phyloP scores from a whole-genome alignment of 2,888 invertebrate genomes.

The Minunthozetes semirufus region DNA sequence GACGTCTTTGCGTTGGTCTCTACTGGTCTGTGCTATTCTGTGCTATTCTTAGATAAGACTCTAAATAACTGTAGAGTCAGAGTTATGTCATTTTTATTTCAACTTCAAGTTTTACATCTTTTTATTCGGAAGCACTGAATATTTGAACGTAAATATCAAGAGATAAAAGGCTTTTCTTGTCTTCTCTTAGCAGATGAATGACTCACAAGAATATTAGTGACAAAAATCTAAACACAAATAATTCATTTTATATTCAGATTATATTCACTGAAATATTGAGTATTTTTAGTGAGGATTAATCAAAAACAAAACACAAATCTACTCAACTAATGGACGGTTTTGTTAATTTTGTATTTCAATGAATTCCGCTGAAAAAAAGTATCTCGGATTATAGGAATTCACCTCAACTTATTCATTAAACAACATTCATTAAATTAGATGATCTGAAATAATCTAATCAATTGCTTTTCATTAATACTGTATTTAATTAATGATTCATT shows the following conservation, averaged over 20 bases:
- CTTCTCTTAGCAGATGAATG: conserved; percentile 7
- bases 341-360: too few relatives aligned
- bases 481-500: too few relatives aligned
- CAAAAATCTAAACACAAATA: conserved; percentile 7
- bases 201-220: background rate
- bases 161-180: conserved; percentile 26
- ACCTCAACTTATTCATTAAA: too few relatives aligned
- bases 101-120: background rate
- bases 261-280: too few relatives aligned
- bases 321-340: too few relatives aligned
- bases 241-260: background rate
- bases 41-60: background rate
- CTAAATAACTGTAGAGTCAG: background rate
- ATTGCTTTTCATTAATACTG: too few relatives aligned
- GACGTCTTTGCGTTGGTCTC: background rate
- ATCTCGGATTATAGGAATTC: too few relatives aligned
- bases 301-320: too few relatives aligned
- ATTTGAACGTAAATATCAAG: conserved; percentile 11
- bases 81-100: conserved; percentile 4
- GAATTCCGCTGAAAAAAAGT: too few relatives aligned
- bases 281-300: too few relatives aligned
- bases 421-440: too few relatives aligned
- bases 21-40: conserved; percentile 17
- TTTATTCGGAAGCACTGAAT: background rate
- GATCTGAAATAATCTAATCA: too few relatives aligned